Evolutionary conservation across 2,888 invertebrate genomes (phyloP).

Genomic region (Scaptomyza polygonia): DNA sequence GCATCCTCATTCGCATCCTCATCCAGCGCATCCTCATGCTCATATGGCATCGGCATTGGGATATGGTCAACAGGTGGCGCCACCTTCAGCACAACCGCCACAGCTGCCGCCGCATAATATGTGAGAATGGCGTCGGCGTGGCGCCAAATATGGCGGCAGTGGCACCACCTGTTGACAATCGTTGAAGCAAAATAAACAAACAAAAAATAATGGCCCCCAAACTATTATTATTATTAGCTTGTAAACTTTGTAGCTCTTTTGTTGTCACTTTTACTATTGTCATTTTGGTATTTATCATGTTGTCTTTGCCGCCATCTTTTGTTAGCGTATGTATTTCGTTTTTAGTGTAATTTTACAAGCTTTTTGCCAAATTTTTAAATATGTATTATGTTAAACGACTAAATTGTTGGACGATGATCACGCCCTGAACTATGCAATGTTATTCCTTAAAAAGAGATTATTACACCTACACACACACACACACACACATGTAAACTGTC

Average conservation of each 20-base stretch:
- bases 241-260: slow-evolving; percentile 18
- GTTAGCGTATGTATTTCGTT: slow-evolving; percentile 63
- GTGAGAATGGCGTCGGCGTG: slow-evolving; percentile 76
- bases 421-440: slow-evolving; percentile 78
- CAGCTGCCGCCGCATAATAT: slow-evolving; percentile 48
- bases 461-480: slow-evolving; percentile 58
- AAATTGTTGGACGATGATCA: slow-evolving; percentile 68
- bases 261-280: slow-evolving; percentile 10
- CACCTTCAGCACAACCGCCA: slow-evolving; percentile 37
- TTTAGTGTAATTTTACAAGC: slow-evolving; percentile 77
- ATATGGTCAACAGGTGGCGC: slow-evolving; percentile 65
- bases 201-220: slow-evolving; percentile 10
- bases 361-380: slow-evolving; percentile 75
- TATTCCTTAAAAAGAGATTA: slow-evolving; percentile 81
- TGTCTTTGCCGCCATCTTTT: slow-evolving; percentile 38
- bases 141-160: slow-evolving; percentile 68
- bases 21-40: slow-evolving; percentile 52
- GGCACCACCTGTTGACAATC: slow-evolving; percentile 79
- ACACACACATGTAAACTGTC: slow-evolving; percentile 48
- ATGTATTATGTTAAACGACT: slow-evolving; percentile 72
- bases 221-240: slow-evolving; percentile 44
- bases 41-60: slow-evolving; percentile 71
- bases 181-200: slow-evolving; percentile 13
- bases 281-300: slow-evolving; percentile 28
- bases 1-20: slow-evolving; percentile 52